phyloP scores from a whole-genome alignment of 2,888 invertebrate genomes.

The Pammene fasciana region DNA sequence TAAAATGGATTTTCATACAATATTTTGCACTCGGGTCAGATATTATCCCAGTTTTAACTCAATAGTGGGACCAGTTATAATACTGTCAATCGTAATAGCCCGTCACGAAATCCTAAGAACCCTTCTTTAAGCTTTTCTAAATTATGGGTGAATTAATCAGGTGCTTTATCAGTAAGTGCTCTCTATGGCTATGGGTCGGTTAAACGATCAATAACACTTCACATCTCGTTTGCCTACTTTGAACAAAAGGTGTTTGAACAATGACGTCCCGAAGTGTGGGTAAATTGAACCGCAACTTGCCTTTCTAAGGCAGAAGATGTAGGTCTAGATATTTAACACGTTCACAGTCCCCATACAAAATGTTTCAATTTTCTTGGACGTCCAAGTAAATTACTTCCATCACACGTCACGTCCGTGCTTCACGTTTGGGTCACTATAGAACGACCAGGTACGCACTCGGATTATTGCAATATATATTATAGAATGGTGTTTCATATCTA shows the following conservation, averaged over 20 bases:
- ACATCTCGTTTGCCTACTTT: conserved; percentile 30
- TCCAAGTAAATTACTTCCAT: no score
- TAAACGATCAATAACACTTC: conserved; percentile 36
- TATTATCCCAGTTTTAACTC: no score
- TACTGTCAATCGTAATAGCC: neutral
- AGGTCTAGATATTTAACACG: neutral
- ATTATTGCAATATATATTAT: no score
- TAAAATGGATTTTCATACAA: no score
- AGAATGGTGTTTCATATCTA: no score
- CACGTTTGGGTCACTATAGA: no score
- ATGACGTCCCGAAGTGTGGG: conserved; percentile 22
- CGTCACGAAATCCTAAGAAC: neutral
- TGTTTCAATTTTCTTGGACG: no score
- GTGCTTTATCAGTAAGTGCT: conserved; percentile 17
- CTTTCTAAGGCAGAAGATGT: neutral
- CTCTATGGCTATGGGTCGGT: conserved; percentile 25
- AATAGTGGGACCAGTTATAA: no score
- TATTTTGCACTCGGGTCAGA: no score
- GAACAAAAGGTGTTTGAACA: conserved; percentile 36
- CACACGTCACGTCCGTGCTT: no score
- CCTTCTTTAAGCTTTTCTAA: neutral
- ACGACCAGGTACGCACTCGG: no score
- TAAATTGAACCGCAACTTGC: conserved; percentile 7
- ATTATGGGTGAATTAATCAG: neutral
- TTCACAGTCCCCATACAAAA: no score